A percentile compares a stretch with the other conserved stretches of the same genome.
Conservation (phyloP, 2,888 invertebrate species). For the Didymodactylos carnosus region DNA sequence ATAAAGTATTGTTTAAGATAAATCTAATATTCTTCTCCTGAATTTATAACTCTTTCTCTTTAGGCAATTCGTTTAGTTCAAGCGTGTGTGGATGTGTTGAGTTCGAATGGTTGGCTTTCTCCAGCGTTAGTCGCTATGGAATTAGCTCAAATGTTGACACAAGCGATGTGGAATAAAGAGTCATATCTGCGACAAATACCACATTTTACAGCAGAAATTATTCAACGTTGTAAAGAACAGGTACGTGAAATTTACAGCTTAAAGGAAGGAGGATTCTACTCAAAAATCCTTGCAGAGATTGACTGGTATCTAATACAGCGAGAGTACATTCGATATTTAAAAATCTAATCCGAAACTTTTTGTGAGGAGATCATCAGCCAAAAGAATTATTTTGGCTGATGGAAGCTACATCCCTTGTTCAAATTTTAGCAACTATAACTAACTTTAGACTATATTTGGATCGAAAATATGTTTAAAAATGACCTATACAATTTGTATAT, state of each 20-base stretch:
- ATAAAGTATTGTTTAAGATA: slow-evolving; percentile 40
- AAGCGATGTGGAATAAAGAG: slow-evolving; percentile 99
- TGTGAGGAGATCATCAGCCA: too few species aligned
- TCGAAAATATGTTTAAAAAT: too few species aligned
- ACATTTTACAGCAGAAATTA: slow-evolving; percentile 68
- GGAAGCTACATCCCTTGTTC: too few species aligned
- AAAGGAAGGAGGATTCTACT: too few species aligned
- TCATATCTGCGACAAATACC: slow-evolving; percentile 88
- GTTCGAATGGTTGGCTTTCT: slow-evolving; percentile 87
- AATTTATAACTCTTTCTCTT: slow-evolving; percentile 15
- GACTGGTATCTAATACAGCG: not conserved
- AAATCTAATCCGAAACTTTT: not conserved
- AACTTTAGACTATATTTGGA: too few species aligned
- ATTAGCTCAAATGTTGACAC: slow-evolving; percentile 95
- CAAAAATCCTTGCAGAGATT: not conserved
- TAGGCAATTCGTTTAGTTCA: slow-evolving; percentile 18
- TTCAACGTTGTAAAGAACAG: slow-evolving; percentile 72
- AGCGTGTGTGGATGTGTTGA: slow-evolving; percentile 76
- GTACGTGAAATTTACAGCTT: too few species aligned
- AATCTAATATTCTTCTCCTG: not conserved
- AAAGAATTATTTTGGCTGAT: too few species aligned
- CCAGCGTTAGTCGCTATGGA: slow-evolving; percentile 99
- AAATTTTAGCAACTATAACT: too few species aligned
- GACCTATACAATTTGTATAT: slow-evolving; percentile 18
- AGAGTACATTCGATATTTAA: not conserved